Percentiles rank a stretch among this genome's conserved stretches.
These are phyloP conservation scores for Addax nasomaculatus DNA, from an alignment of 2,113 vertebrate species.

Conservation along the genomic window DNA sequence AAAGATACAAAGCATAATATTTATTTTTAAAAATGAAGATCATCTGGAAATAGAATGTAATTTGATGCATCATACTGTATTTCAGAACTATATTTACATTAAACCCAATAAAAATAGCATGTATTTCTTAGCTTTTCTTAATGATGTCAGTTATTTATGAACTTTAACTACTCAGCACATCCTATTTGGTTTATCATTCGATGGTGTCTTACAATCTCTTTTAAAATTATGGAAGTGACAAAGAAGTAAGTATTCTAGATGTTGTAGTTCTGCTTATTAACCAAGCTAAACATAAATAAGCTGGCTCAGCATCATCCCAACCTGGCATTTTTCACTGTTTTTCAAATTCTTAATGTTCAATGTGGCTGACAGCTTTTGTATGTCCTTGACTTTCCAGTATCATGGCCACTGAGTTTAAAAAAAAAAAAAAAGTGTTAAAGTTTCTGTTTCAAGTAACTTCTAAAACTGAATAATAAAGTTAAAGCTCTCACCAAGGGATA, in stretches of 20 bases:
- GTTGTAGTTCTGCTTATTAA: constrained; percentile 21
- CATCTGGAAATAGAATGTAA: neutral
- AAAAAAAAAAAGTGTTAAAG: neutral
- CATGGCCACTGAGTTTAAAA: neutral
- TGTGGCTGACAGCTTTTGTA: neutral
- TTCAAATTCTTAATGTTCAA: constrained; percentile 38
- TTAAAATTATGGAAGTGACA: constrained; percentile 26
- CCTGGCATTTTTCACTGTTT: constrained; percentile 23
- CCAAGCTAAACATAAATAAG: constrained; percentile 48
- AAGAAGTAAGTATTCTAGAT: constrained; percentile 43
- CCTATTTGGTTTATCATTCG: neutral
- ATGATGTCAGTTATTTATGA: neutral
- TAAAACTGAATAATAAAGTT: neutral
- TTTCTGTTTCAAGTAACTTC: neutral
- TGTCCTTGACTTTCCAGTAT: neutral
- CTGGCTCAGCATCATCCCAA: neutral
- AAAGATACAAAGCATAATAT: neutral
- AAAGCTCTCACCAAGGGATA: neutral
- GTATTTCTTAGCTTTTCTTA: neutral
- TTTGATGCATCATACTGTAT: neutral
- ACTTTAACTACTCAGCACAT: neutral
- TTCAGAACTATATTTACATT: neutral
- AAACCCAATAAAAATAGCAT: neutral
- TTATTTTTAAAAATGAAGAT: neutral
- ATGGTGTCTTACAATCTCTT: neutral